Evolutionary conservation across 2,113 vertebrate genomes (phyloP), one percentile per base, ranked within the genome.

Genomic region (Tychaedon coryphoeus): DNA sequence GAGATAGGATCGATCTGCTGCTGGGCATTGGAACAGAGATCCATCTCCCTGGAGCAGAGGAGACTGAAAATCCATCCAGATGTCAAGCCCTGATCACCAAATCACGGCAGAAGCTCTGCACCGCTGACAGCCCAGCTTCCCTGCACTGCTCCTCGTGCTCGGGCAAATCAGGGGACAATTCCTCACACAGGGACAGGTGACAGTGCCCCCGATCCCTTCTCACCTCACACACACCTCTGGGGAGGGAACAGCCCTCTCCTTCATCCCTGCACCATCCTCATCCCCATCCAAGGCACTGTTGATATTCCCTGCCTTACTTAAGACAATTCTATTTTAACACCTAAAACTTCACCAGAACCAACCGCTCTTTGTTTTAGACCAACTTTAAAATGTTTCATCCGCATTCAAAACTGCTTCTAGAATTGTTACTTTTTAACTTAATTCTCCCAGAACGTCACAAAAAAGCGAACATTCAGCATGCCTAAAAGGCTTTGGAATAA

Each of bases 1-100:
- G 89, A 90, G 81, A 86, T 40, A 45, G 64, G 64, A 90, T 87
- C 19, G 23, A 95, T 90, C 89, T 87, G 84, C 74, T 92, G 67
- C 87, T 61, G 78, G 84, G 29, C 78, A 45, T 8, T 34, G 2
- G 51, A 85, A 23, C 60, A 91, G 43, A 86, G 56, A 92, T 95
- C 66, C 92, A 74, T 86, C 87, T 81, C 12, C 57, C 72, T 36
- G 72, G 91, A 48, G 84, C 81, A 61, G 72, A 74, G 60, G 22
- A 92, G 85, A 91, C 84, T 88, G 87, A 90, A 92, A 92, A 96
- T 90, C 89, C 9, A 86, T 93, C 36, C 53, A 36, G 64, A n/a
- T 43, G 93, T 93, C 90, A 88, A 4, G n/a, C 72, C 61, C 90
- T 57, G 87, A 36, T 47, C 74, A 50, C 3, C 1, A 54, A 71